phyloP scores from a whole-genome alignment of 2,888 invertebrate species.

The Leptura quadrifasciata region DNA sequence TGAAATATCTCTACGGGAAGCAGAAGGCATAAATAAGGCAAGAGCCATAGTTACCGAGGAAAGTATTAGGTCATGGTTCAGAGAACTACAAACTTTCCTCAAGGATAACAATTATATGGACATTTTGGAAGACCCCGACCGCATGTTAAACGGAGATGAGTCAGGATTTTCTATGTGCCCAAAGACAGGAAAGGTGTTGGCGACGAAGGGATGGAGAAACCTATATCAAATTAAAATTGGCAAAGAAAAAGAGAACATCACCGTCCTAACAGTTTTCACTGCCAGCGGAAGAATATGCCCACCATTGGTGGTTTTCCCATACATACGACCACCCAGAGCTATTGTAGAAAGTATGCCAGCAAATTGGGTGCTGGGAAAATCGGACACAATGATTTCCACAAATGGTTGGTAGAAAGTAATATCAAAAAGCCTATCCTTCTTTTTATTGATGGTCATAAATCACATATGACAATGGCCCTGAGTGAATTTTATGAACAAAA shows the following conservation, averaged over 20 bases:
- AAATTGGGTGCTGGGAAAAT: slow-evolving; percentile 33
- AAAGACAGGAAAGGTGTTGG: too few relatives aligned
- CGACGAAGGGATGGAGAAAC: too few relatives aligned
- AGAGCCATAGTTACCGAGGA: neutral
- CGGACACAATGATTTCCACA: slow-evolving; percentile 35
- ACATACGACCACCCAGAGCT: neutral
- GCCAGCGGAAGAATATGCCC: neutral
- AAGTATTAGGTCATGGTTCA: slow-evolving; percentile 7
- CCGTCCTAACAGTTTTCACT: neutral
- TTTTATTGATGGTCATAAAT: slow-evolving; percentile 39
- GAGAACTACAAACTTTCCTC: slow-evolving; percentile 5
- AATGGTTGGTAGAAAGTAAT: slow-evolving; percentile 27
- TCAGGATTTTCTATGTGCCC: too few relatives aligned
- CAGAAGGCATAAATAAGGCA: slow-evolving; percentile 9
- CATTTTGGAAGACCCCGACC: neutral
- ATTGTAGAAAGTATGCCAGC: slow-evolving; percentile 14
- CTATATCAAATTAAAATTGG: too few relatives aligned
- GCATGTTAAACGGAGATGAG: too few relatives aligned
- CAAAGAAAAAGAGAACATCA: too few relatives aligned
- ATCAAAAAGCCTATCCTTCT: slow-evolving; percentile 36
- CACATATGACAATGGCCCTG: slow-evolving; percentile 22
- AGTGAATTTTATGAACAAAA: slow-evolving; percentile 6
- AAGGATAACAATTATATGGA: slow-evolving; percentile 2
- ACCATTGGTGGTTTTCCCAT: slow-evolving; percentile 1
- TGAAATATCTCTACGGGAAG: neutral